Evolutionary conservation across 2,888 invertebrate species (phyloP).

Genomic region (Epinotia bilunana): DNA sequence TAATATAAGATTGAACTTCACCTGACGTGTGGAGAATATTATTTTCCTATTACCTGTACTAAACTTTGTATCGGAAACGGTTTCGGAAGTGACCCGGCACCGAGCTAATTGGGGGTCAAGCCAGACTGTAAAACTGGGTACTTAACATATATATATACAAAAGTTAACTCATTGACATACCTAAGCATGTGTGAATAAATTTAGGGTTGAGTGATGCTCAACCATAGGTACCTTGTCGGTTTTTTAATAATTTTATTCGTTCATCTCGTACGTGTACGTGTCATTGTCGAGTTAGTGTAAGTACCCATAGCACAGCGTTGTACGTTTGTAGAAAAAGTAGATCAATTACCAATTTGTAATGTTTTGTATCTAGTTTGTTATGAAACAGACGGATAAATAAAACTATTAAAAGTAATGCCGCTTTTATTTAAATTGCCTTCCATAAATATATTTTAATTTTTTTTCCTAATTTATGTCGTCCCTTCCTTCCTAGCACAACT

Average conservation of each 20-base stretch:
- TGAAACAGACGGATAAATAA: slow-evolving; percentile 57
- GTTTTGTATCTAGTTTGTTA: slow-evolving; percentile 70
- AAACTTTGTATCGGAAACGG: too few relatives aligned
- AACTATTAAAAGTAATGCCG: slow-evolving; percentile 29
- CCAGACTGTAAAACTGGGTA: neutral
- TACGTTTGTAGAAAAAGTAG: slow-evolving; percentile 27
- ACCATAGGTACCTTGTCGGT: neutral
- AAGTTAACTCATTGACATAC: neutral
- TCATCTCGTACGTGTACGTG: neutral
- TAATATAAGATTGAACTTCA: too few relatives aligned
- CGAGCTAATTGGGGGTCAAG: neutral
- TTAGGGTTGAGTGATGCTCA: neutral
- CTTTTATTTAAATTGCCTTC: neutral
- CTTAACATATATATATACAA: neutral
- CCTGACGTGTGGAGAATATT: too few relatives aligned
- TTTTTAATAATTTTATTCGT: neutral
- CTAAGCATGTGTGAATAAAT: neutral
- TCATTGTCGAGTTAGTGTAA: slow-evolving; percentile 11
- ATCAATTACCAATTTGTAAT: slow-evolving; percentile 66
- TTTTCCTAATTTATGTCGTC: neutral
- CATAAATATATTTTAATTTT: neutral
- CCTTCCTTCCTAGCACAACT: too few relatives aligned
- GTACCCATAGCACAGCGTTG: slow-evolving; percentile 25
- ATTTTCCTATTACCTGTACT: too few relatives aligned
- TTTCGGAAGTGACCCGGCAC: neutral